A percentile compares a stretch with the other conserved stretches of the same genome.
Conservation (phyloP, 2,113 vertebrate genomes). For the Sander lucioperca region DNA sequence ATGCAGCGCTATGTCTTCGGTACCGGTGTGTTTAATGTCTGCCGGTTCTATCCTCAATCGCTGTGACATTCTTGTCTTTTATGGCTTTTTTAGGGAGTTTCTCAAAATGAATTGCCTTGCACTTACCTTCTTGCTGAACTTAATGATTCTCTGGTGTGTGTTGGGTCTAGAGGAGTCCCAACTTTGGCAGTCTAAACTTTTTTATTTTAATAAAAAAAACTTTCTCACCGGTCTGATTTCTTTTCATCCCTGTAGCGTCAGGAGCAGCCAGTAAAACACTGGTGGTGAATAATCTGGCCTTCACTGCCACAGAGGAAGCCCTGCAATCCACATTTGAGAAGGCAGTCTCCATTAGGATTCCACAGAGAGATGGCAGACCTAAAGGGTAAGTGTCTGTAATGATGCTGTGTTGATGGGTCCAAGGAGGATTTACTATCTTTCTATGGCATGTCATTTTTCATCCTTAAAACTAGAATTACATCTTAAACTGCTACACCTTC, state of each 20-base stretch:
- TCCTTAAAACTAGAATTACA: background rate
- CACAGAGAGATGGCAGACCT: slow-evolving; percentile 91
- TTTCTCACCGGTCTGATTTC: background rate
- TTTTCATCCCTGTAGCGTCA: background rate
- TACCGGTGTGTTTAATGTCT: slow-evolving; percentile 74
- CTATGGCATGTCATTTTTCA: background rate
- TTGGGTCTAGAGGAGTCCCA: background rate
- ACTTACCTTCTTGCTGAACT: background rate
- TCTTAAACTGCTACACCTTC: slow-evolving; percentile 27
- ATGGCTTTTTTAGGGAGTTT: background rate
- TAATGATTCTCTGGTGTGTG: background rate
- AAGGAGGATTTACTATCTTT: accelerated
- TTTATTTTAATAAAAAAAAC: too few relatives aligned
- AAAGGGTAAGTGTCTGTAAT: slow-evolving; percentile 87
- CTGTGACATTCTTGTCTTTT: slow-evolving; percentile 60
- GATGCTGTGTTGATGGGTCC: background rate
- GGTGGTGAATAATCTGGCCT: slow-evolving; percentile 94
- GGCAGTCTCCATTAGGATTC: slow-evolving; percentile 90
- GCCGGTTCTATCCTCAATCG: slow-evolving; percentile 83
- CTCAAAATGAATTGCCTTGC: background rate
- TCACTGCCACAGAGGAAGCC: slow-evolving; percentile 90
- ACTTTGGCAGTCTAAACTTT: background rate
- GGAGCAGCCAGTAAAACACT: slow-evolving; percentile 85
- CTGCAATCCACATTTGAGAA: slow-evolving; percentile 94
- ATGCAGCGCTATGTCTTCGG: slow-evolving; percentile 83